Evolutionary conservation across 2,888 invertebrate genomes (phyloP), one percentile per base, ranked within the genome.

Genomic region (Drosophila paramelanica): DNA sequence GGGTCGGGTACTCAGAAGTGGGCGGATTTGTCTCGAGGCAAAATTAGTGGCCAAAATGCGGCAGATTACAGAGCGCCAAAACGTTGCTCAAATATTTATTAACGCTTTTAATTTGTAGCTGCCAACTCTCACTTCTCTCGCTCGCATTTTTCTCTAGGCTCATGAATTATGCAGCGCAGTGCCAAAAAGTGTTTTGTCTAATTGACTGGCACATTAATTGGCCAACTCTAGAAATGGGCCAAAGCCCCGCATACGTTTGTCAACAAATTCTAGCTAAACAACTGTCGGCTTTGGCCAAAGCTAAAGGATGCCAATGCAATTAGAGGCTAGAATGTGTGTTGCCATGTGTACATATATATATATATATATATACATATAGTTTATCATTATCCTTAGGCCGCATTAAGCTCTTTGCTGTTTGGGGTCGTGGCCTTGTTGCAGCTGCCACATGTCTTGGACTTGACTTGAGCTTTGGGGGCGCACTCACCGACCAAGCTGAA

Each of bases 31-130:
- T 62, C 88, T 84, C 61, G 47, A 65, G 88, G 85, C 87, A 43
- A 78, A 84, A 84, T 84, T 84, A 89, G 89, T 89, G 89, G 88
- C 81, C 79, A 68, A 65, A 81, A 76, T 84, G 84, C 43, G 87
- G 88, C 70, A 89, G 89, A 84, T 84, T 89, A 84, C 81, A 89
- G 89, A 71, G 73, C 88, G 57, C 46, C 53, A 55, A 67, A 77
- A 88, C 74, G 68, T 79, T 75, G 59, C 69, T 84, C 69, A 88
- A 84, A 89, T 89, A 84, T 89, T 84, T 89, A 84, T 84, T 73
- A 81, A 65, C 52, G 65, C 71, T 79, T 77, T 79, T 79, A 79
- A 79, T 79, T 79, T 81, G 65, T 49, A 64, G 53, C 55, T 36
- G 36, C 23, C 17, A 49, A 45, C 36, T n/a, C 7, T 23, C 23